Evolutionary conservation across 92 coral and sea anemone genomes (phyloP).

Genomic region (Phymanthus crucifer): DNA sequence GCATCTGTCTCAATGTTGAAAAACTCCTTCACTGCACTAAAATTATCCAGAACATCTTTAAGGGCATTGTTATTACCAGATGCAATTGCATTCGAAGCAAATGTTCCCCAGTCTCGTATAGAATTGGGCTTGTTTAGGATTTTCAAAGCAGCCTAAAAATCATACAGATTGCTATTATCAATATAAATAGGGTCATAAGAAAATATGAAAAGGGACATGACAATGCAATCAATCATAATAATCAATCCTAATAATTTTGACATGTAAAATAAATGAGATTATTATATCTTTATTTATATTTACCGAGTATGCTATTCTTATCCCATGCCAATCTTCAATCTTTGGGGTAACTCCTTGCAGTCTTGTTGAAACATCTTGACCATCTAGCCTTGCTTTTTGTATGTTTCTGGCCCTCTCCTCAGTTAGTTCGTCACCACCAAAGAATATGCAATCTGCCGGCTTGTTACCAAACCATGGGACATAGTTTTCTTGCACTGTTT

Average conservation of each 20-base stretch:
- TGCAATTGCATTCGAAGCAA: constrained; percentile 38
- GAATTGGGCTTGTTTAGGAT: constrained; percentile 12
- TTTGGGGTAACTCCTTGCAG: constrained; percentile 51
- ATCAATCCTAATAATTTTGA: no score
- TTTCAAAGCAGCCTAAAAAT: constrained; percentile 27
- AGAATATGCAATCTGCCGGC: constrained; percentile 31
- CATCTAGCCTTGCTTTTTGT: constrained; percentile 55
- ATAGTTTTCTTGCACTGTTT: constrained; percentile 26
- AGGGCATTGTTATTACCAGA: constrained; percentile 38
- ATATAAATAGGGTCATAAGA: no score
- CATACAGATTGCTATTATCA: not conserved
- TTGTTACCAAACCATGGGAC: constrained; percentile 6
- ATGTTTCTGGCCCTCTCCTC: constrained; percentile 62
- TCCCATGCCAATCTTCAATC: constrained; percentile 66
- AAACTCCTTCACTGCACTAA: constrained; percentile 35
- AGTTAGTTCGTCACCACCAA: constrained; percentile 59
- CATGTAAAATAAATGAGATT: no score
- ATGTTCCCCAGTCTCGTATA: constrained; percentile 23
- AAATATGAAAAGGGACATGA: no score
- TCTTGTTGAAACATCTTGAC: constrained; percentile 17
- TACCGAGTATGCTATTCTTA: constrained; percentile 55
- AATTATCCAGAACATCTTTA: constrained; percentile 33
- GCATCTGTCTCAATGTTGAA: constrained; percentile 16
- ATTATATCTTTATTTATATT: not conserved
- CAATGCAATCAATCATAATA: no score